Conservation (phyloP, 1,140 invertebrate species). For the Pemphigus obesinymphae region DNA sequence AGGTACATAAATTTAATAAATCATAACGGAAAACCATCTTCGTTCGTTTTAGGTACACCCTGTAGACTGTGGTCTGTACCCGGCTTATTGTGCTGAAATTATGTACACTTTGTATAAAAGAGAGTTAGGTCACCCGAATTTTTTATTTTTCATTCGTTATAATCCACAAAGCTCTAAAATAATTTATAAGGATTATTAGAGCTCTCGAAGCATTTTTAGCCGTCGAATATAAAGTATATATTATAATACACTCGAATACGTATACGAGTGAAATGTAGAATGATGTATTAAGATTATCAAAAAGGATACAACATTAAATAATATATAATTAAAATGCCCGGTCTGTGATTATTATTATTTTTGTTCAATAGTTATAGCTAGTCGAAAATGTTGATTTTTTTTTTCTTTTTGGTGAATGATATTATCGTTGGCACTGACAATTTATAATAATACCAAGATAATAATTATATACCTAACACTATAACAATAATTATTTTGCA, state of each 20-base stretch:
- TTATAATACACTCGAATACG: neutral
- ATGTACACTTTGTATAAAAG: neutral
- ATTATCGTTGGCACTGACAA: neutral
- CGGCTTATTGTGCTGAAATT: too few species aligned
- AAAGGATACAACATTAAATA: neutral
- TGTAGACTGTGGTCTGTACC: too few species aligned
- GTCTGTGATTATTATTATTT: too few species aligned
- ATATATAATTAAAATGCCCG: too few species aligned
- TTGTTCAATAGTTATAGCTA: neutral
- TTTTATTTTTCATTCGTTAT: too few species aligned
- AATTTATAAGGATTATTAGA: neutral
- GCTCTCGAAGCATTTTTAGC: neutral
- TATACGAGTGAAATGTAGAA: too few species aligned
- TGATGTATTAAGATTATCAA: slow-evolving; percentile 8
- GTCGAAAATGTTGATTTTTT: too few species aligned
- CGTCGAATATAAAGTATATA: neutral
- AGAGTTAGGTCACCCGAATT: too few species aligned
- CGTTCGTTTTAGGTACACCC: neutral
- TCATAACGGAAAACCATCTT: neutral
- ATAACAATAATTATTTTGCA: too few species aligned
- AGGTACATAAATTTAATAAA: too few species aligned
- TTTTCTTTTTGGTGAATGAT: neutral
- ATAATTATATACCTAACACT: too few species aligned
- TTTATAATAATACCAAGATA: too few species aligned
- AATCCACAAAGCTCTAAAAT: neutral